Base-by-base conservation (phyloP, 1,140 invertebrate species). In the Anadara kagoshimensis region DNA sequence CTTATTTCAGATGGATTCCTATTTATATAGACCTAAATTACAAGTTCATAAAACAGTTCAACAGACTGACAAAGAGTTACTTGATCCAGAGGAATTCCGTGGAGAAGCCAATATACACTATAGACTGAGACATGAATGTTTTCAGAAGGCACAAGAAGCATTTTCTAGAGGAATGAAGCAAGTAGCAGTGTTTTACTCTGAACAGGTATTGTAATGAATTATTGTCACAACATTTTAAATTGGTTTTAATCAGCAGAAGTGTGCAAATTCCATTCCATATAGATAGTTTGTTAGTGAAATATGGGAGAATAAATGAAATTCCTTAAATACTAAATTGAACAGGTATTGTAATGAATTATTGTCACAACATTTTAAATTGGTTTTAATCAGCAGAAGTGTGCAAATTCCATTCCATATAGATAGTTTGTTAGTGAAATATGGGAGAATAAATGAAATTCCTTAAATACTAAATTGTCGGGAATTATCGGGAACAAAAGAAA, bases 101-200 rank as follows among this genome's bases (percentile, higher is more conserved):
- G 85, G 89, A 66, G 90, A 92, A 83, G 92, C 92, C 0, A 80
- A 86, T n/a, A 64, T 89, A 22, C 90, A 92, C 75, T 85, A 91
- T 53, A 73, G 86, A 49, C 86, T 92, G 58, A 85, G 91, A 3
- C 86, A 91, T 1, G 90, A 93, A 62, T 92, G 92, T 82, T 92
- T 93, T 73, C 80, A 92, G 56, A 94, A 94, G 86, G 94, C 94
- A 5, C 90, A 92, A 54, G 91, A 92, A 29, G 93, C 92, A n/a
- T 90, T 92, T 77, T 87, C 90, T 16, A 89, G 90, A 36, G 93
- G 93, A 10, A 93, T 93, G 87, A 89, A 90, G 14, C 89, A 91
- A 69, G 93, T 93, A 0, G 94, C 94, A 0, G 85, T 90, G 0
- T 95, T 93, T 88, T 95, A 94, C 83, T 92, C 93, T 0, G 90